These are phyloP conservation scores for Aleadryas rufinucha DNA, from an alignment of 2,113 vertebrate genomes.

Conservation along the genomic window DNA sequence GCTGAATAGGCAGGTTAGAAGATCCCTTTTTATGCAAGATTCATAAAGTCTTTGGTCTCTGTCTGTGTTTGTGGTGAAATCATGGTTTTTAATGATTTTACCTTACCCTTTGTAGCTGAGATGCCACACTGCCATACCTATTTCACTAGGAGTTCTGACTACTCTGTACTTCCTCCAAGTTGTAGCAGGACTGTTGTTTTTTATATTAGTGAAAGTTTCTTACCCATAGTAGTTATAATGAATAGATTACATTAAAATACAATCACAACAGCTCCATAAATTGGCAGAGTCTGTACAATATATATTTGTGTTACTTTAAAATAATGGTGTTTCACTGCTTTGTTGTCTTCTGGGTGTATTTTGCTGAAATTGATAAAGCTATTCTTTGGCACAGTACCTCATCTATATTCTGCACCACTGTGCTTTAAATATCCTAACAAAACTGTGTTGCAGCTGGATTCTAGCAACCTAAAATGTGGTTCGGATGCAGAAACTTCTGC, in stretches of 20 bases:
- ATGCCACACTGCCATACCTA: background rate
- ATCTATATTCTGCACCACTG: background rate
- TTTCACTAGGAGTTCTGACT: background rate
- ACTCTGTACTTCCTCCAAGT: background rate
- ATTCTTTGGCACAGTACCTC: background rate
- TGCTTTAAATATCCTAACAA: background rate
- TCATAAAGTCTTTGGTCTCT: background rate
- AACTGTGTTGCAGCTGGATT: conserved; percentile 1
- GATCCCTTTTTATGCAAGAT: background rate
- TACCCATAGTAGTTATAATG: background rate
- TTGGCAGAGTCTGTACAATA: background rate
- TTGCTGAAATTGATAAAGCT: background rate
- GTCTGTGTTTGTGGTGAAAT: background rate
- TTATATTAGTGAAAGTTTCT: background rate
- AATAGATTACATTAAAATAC: background rate
- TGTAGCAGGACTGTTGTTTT: background rate
- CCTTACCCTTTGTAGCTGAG: background rate
- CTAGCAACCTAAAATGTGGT: background rate
- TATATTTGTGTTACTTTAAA: conserved; percentile 13
- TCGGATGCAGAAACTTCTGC: background rate
- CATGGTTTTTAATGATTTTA: background rate
- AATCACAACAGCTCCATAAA: background rate
- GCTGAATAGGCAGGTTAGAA: background rate
- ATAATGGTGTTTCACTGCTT: background rate
- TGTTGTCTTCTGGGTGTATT: background rate